These are phyloP conservation scores for Plotosus lineatus DNA, from an alignment of 2,113 vertebrate species.

Conservation along the genomic window DNA sequence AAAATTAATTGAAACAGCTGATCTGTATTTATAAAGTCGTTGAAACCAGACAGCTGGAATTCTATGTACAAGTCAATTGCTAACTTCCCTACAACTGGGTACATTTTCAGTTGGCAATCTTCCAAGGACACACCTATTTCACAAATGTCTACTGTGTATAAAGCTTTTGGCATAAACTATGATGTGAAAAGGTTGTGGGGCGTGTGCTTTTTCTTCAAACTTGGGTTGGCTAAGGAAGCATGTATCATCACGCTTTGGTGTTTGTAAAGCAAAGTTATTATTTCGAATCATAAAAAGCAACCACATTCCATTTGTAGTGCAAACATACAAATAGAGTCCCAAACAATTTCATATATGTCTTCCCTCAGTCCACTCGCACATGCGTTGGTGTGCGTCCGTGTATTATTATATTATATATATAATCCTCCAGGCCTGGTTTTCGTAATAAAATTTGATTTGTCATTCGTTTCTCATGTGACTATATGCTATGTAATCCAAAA, in stretches of 20 bases:
- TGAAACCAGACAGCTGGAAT: background rate
- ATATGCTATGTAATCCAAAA: background rate
- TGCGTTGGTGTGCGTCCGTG: background rate
- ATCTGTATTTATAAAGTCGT: background rate
- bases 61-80: background rate
- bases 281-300: background rate
- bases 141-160: background rate
- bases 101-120: background rate
- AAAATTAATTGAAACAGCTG: background rate
- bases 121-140: background rate
- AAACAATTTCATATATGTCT: background rate
- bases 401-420: too few species aligned
- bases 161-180: background rate
- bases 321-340: background rate
- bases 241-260: constrained; percentile 7
- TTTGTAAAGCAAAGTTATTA: background rate
- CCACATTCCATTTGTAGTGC: background rate
- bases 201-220: background rate
- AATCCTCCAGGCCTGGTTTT: background rate
- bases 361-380: background rate
- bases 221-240: background rate
- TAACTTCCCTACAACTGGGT: background rate
- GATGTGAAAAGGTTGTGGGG: background rate
- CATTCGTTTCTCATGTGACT: background rate
- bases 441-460: background rate